Base-by-base conservation (phyloP, 2,113 vertebrate genomes). In the Mohoua ochrocephala region DNA sequence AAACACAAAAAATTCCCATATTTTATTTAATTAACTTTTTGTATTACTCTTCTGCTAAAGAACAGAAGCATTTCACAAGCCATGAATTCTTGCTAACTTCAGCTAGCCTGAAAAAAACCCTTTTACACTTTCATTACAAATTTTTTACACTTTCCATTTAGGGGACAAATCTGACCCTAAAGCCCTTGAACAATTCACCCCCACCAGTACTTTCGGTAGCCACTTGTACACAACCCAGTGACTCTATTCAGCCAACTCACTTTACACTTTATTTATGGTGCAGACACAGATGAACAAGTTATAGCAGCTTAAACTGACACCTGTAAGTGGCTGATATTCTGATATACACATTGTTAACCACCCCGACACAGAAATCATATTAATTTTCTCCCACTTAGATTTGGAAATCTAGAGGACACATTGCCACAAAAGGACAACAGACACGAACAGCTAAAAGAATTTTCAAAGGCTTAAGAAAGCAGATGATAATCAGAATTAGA, bases 231-330 rank as follows among this genome's bases (percentile, higher is more conserved):
- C 27, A 79, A 74, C 26, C 24, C 26, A 41, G n/a, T 24, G 28
- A 73, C 53, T 60, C 42, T 45, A 64, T 50, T 78, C 28, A 85
- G 30, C 45, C 44, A 79, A 60, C 24, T 73, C 10, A 61, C 41
- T 94, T 93, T 80, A 88, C 19, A 84, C 54, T 53, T 69, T 95
- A 68, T 87, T 90, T 86, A 80, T 18, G 63, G 63, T 80, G 30
- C 63, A 69, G 91, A 87, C 54, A 93, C 44, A 65, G 22, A 73
- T 22, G 15, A 86, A 68, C 13, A 57, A 91, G 26, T 83, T 45
- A 69, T 0, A 92, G 79, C 59, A 84, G 59, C 76, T 91, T 59
- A 80, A 95, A 71, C 30, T 91, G 82, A 73, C 87, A 90, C n/a
- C 42, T 85, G 3, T 56, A 80, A 94, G 75, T 24, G 59, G 63